Percentiles rank a stretch among this genome's conserved stretches.
These are phyloP conservation scores for Pseudomyrmex dendroicus DNA, from an alignment of 1,140 invertebrate species.

Conservation along the genomic window DNA sequence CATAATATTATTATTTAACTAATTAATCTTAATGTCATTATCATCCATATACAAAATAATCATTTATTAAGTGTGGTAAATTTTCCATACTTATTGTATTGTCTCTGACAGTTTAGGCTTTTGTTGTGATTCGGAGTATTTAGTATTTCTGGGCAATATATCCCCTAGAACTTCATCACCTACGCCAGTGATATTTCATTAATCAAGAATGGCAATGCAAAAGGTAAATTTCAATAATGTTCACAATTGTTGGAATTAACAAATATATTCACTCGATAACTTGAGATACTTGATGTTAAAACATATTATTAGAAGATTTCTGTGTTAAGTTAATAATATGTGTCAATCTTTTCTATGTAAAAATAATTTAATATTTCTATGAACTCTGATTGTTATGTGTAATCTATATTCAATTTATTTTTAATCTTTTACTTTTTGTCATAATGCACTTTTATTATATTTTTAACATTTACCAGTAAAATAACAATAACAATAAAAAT, in stretches of 20 bases:
- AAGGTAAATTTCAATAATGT: slow-evolving; percentile 77
- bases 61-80: slow-evolving; percentile 59
- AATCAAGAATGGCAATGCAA: slow-evolving; percentile 79
- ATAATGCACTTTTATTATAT: slow-evolving; percentile 21
- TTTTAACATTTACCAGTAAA: slow-evolving; percentile 6
- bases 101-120: slow-evolving; percentile 78
- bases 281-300: slow-evolving; percentile 29
- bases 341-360: slow-evolving; percentile 39
- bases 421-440: slow-evolving; percentile 38
- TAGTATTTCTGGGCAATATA: slow-evolving; percentile 71
- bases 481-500: slow-evolving; percentile 12
- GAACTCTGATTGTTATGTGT: slow-evolving; percentile 27
- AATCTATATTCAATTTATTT: slow-evolving; percentile 25
- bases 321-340: slow-evolving; percentile 61
- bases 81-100: slow-evolving; percentile 66
- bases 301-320: slow-evolving; percentile 59
- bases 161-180: slow-evolving; percentile 72
- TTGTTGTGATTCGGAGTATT: slow-evolving; percentile 78
- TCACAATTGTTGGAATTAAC: slow-evolving; percentile 67
- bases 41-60: slow-evolving; percentile 34
- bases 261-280: slow-evolving; percentile 63
- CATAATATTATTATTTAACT: slow-evolving; percentile 64
- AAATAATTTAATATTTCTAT: slow-evolving; percentile 19
- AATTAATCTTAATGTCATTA: slow-evolving; percentile 44
- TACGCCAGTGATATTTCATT: slow-evolving; percentile 74